Base-by-base conservation (phyloP, 2,888 invertebrate species). In the Drosophila pseudotakahashii region DNA sequence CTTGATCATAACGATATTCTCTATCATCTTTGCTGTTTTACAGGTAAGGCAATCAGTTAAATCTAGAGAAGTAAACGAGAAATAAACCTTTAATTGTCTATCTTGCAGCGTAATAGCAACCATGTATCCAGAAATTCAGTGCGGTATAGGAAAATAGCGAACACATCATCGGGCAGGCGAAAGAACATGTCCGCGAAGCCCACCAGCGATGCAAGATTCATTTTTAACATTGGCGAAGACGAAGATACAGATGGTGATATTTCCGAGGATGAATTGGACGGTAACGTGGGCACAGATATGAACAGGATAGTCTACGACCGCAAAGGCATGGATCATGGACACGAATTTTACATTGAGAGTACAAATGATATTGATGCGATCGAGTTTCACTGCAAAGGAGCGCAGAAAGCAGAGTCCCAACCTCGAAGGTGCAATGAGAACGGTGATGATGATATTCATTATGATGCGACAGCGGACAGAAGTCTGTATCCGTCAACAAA, bases 1-100 rank as follows among this genome's bases (percentile, higher is more conserved):
- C 61, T 94, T 95, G 73, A 95, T 95, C 72, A 93, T 95, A 14
- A 94, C 94, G 1, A 92, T 96, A 59, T 96, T 96, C 90, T 93
- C 95, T 16, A 93, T 94, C 23, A 94, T 96, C 75, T 94, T 96
- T 88, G 93, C 95, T 77, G 94, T 95, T 63, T 91, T 96, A 84
- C 96, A 96, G 95, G 96, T 96, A 45, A 45, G 48, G 6, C 37
- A 5, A 37, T n/a, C n/a, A 7, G 30, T 30, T 30, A 30, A 30
- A 30, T 30, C 30, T 30, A 7, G 7, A 1, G 7, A 30, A 2
- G 13, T 13, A 4, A n/a, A 37, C 37, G 7, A 4, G 5, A 6
- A 13, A 32, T n/a, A 19, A 39, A 47, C 57, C 3, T 10, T 57
- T 30, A 30, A 10, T 62, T 42, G 19, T 62, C 11, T 26, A 3